Evolutionary conservation across 2,888 invertebrate species (phyloP), one percentile per base, ranked within the genome.

Genomic region (Mechanitis mazaeus): DNA sequence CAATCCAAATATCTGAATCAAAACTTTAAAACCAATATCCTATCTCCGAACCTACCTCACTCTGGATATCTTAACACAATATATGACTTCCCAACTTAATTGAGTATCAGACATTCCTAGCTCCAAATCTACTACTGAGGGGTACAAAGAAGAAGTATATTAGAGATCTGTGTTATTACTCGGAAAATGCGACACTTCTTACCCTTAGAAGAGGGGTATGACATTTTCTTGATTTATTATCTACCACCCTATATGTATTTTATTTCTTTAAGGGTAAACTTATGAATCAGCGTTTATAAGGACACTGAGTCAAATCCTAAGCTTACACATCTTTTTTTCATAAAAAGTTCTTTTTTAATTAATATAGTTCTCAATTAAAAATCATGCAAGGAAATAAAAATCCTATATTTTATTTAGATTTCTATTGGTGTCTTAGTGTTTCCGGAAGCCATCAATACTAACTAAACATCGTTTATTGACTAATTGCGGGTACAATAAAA

Each of bases 171-270:
- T 76, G 77, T 79, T 82, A 82, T 82, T 80, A 78, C 74, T 80
- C 76, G 81, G 81, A 82, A 82, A 82, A 82, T 78, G 81, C 74
- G 80, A 80, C 81, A 81, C 77, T 80, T 80, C 80, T 78, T 79
- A 77, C 76, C 78, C 77, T 72, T 68, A 68, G 75, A 68, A 72
- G 78, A 77, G 78, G 72, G 72, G 71, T 83, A 83, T 81, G 82
- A 81, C 79, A 74, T 78, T 61, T 71, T 64, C 72, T 78, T 81
- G 82, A 83, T 81, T 81, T 83, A 83, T 83, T 75, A 72, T 75
- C 62, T 60, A 74, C 81, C 75, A 73, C 67, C 70, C 63, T 71
- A 74, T 65, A 71, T 72, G 68, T 75, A 75, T 79, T 81, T 81
- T 81, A 76, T 79, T 72, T 78, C 78, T 77, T 77, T 75, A 70